Base-by-base conservation (phyloP, 2,888 invertebrate species). In the Coenonympha arcania region DNA sequence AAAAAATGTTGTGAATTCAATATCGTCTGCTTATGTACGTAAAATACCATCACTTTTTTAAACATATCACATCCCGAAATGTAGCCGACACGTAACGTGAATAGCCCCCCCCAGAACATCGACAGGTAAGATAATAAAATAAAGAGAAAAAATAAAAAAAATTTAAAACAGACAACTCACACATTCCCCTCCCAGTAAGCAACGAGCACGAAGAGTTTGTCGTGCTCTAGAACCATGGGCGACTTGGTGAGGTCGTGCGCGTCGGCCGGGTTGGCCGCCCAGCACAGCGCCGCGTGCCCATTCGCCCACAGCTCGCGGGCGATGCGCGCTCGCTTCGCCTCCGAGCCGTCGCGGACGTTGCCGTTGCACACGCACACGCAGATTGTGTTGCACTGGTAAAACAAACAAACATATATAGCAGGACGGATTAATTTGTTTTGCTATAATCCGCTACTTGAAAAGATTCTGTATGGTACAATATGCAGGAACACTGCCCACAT, bases 261-360 rank as follows among this genome's bases (percentile, higher is more conserved):
- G 28, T 73, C 73, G 0, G 57, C 54, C 8, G 45, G 45, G 19
- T 56, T 46, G 0, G 60, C 52, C 3, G 68, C 52, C 69, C 5
- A 63, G 11, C 50, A 11, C 58, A 57, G 62, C 2, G 55, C 56
- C 19, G 51, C 88, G 47, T 93, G 87, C 1, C 93, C 93, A 1
- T 89, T 88, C 0, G 88, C 79, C 94, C 96, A 95, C 8, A 96
- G 81, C 36, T 91, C 73, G 0, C 65, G 58, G 1, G 75, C 76
- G 0, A 82, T 56, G 1, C 55, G 60, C 0, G 76, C 82, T 0
- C 76, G 65, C 0, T 65, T 41, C 1, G 18, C 39, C 20, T 43
- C 48, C n/a, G 47, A 34, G 20, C 44, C 9, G 45, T 43, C 50
- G 20, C 64, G 18, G 72, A 74, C 4, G 68, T 20, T 43, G 22